Conservation (phyloP, 2,113 vertebrate species). For the Centropus unirufus region DNA sequence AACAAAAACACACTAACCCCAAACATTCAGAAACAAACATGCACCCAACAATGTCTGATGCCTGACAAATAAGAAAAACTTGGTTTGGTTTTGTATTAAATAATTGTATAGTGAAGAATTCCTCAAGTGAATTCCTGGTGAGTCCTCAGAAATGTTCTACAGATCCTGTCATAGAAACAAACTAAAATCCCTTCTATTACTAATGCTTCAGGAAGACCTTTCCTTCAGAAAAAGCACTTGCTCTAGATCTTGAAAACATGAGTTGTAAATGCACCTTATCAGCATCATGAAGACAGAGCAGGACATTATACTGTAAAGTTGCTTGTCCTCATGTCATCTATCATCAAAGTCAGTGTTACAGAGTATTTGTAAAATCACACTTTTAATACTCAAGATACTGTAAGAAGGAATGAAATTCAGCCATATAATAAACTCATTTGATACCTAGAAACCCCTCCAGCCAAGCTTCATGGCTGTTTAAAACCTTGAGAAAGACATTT, state of each 20-base stretch:
- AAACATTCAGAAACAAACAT: neutral
- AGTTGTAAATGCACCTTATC: neutral
- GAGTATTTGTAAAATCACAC: neutral
- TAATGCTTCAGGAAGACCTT: neutral
- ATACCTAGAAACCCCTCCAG: neutral
- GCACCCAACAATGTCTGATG: neutral
- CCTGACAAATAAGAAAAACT: neutral
- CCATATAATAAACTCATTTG: neutral
- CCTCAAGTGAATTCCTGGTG: neutral
- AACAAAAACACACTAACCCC: neutral
- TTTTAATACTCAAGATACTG: neutral
- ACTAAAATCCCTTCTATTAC: neutral
- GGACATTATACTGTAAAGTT: neutral
- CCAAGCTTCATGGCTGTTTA: neutral
- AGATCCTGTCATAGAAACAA: neutral
- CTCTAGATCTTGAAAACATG: neutral
- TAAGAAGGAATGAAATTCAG: neutral
- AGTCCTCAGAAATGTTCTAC: neutral
- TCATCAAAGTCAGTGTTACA: fast-evolving
- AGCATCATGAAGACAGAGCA: neutral
- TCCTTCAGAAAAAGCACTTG: neutral
- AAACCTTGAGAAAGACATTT: neutral
- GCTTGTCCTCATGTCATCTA: neutral
- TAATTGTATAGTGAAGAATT: neutral
- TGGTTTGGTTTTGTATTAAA: fast-evolving